These are phyloP conservation scores for Drosophila dives DNA, from an alignment of 2,888 invertebrate species.

Conservation along the genomic window DNA sequence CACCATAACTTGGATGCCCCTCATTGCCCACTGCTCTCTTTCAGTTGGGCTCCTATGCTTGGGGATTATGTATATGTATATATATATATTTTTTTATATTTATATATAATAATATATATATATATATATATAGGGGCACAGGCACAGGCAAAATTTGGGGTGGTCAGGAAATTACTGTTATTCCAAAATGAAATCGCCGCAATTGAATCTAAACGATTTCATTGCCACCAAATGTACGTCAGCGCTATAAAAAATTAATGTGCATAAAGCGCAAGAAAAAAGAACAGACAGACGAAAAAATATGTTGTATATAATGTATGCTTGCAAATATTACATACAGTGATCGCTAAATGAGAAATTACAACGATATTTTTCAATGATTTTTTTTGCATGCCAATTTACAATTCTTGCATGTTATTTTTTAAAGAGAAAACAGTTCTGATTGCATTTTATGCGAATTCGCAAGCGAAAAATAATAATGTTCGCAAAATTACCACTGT, in stretches of 20 bases:
- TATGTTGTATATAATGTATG: slow-evolving; percentile 26
- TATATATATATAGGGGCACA: slow-evolving; percentile 3
- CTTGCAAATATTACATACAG: slow-evolving; percentile 15
- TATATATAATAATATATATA: slow-evolving; percentile 16
- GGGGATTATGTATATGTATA: slow-evolving; percentile 27
- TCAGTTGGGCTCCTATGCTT: slow-evolving; percentile 27
- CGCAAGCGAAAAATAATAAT: not conserved
- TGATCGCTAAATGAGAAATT: not conserved
- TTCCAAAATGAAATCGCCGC: slow-evolving; percentile 78
- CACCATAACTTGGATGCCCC: slow-evolving; percentile 10
- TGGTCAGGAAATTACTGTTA: slow-evolving; percentile 74
- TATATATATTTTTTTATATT: not conserved
- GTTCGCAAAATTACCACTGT: slow-evolving; percentile 4
- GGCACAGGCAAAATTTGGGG: slow-evolving; percentile 36
- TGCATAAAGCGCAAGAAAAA: slow-evolving; percentile 23
- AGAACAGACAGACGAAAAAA: slow-evolving; percentile 18
- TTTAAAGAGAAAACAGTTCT: not conserved
- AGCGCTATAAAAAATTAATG: slow-evolving; percentile 52
- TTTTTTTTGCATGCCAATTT: not conserved
- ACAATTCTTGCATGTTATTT: not conserved
- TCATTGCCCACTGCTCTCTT: slow-evolving; percentile 10
- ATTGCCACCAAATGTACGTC: slow-evolving; percentile 74
- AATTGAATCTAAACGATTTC: slow-evolving; percentile 79
- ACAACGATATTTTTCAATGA: not conserved
- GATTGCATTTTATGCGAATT: not conserved